These are phyloP conservation scores for Drosophila niveifrons DNA, from an alignment of 2,888 invertebrate genomes.

Conservation along the genomic window DNA sequence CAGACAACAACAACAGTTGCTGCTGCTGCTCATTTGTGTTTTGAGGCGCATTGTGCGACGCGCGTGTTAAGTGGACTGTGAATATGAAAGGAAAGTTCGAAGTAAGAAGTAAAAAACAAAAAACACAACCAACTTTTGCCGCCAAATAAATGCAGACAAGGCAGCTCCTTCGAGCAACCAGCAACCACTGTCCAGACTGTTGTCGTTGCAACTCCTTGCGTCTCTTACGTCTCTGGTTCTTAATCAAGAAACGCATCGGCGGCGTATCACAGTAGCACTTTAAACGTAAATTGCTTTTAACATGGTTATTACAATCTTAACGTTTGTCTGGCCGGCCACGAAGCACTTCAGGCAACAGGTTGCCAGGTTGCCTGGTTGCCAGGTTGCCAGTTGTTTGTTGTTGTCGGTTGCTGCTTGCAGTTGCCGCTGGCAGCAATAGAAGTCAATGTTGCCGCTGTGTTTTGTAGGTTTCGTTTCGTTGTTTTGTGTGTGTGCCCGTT, in stretches of 20 bases:
- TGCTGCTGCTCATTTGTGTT: conserved; percentile 76
- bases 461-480: conserved; percentile 28
- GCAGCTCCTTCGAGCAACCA: conserved; percentile 33
- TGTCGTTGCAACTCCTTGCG: conserved; percentile 12
- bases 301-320: conserved; percentile 83
- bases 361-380: conserved; percentile 21
- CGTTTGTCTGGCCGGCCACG: conserved; percentile 78
- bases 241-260: conserved; percentile 82
- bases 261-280: conserved; percentile 84
- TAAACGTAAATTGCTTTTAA: conserved; percentile 85
- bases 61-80: conserved; percentile 83
- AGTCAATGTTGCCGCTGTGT: conserved; percentile 36
- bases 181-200: conserved; percentile 43
- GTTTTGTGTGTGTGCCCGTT: conserved; percentile 44
- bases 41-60: conserved; percentile 82
- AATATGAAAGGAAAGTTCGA: conserved; percentile 82
- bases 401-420: conserved; percentile 33
- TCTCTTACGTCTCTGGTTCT: conserved; percentile 65
- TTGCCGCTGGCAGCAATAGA: conserved; percentile 49
- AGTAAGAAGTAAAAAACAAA: conserved; percentile 13
- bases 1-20: conserved; percentile 5
- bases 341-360: conserved; percentile 72
- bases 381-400: conserved; percentile 20
- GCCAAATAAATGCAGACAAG: conserved; percentile 74
- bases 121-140: conserved; percentile 65